Base-by-base conservation (phyloP, 35 echinoderm and acorn worm species). In the Acanthaster planci region DNA sequence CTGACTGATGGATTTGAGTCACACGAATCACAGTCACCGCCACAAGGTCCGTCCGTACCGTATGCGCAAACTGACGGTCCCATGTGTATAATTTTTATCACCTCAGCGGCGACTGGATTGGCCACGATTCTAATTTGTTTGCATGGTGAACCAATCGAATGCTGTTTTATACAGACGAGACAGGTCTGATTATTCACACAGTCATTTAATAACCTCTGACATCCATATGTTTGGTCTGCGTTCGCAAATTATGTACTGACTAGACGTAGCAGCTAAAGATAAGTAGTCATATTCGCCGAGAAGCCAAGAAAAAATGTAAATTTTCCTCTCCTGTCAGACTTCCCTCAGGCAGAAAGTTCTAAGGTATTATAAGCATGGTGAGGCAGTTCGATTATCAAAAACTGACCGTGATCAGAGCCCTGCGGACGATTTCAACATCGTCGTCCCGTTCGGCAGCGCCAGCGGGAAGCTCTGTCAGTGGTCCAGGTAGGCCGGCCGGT, bases 191-290 rank as follows among this genome's bases (percentile, higher is more conserved):
- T 72, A 72, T 72, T 19, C 64, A 72, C 64, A n/a, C 64, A 14
- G 64, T 19, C 10, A 26, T 72, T 72, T 72, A 72, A 72, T 72
- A 29, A 72, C 64, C 64, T 72, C 34, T 72, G 64, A 72, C 64
- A n/a, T n/a, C n/a, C n/a, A n/a, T n/a, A n/a, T n/a, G n/a, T n/a
- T n/a, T n/a, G n/a, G n/a, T n/a, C n/a, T n/a, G n/a, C n/a, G n/a
- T n/a, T n/a, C n/a, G n/a, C n/a, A n/a, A n/a, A n/a, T n/a, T n/a
- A n/a, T n/a, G n/a, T n/a, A n/a, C n/a, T n/a, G n/a, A n/a, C n/a
- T n/a, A n/a, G n/a, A n/a, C n/a, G n/a, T n/a, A n/a, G n/a, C n/a
- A n/a, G n/a, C n/a, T n/a, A n/a, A n/a, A n/a, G n/a, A n/a, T n/a
- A 72, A 72, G 64, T 19, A 27, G 64, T 72, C 21, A 26, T 72